These are phyloP conservation scores for Rhinoptilus africanus DNA, from an alignment of 2,113 vertebrate genomes.

Conservation along the genomic window DNA sequence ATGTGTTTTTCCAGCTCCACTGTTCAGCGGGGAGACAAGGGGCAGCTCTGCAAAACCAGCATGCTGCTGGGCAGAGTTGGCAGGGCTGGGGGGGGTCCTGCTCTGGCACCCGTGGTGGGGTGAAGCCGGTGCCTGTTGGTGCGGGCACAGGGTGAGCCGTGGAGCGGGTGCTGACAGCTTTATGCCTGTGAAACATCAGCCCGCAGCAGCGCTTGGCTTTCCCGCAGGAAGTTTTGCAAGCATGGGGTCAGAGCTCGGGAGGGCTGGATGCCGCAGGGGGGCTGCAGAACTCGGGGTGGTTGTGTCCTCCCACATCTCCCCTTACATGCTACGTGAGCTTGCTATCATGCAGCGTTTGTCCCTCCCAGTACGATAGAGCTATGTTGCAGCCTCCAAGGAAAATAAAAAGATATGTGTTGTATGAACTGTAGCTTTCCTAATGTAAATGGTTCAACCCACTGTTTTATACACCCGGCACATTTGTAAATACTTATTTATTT, in stretches of 20 bases:
- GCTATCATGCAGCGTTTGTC: background rate
- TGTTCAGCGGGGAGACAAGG: background rate
- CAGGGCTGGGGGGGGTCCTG: background rate
- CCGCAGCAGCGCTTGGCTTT: background rate
- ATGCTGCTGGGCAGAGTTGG: background rate
- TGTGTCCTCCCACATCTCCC: too few species aligned
- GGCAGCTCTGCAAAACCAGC: background rate
- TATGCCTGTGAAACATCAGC: background rate
- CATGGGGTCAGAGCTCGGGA: background rate
- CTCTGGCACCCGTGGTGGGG: rapidly evolving
- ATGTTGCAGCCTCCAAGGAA: background rate
- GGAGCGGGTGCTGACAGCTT: background rate
- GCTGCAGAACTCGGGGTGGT: background rate
- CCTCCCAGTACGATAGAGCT: background rate
- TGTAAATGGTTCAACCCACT: slow-evolving; percentile 4
- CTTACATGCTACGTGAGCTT: background rate
- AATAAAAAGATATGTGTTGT: background rate
- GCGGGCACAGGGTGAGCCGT: background rate
- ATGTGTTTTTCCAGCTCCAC: background rate
- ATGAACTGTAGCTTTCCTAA: background rate
- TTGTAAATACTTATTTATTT: slow-evolving; percentile 79
- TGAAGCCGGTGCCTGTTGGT: background rate
- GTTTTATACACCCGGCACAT: slow-evolving; percentile 4
- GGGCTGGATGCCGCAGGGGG: background rate
- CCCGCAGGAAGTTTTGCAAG: background rate